A percentile compares a stretch with the other conserved stretches of the same genome.
phyloP scores from a whole-genome alignment of 92 coral and sea anemone genomes.

The Heliopora coerulea region DNA sequence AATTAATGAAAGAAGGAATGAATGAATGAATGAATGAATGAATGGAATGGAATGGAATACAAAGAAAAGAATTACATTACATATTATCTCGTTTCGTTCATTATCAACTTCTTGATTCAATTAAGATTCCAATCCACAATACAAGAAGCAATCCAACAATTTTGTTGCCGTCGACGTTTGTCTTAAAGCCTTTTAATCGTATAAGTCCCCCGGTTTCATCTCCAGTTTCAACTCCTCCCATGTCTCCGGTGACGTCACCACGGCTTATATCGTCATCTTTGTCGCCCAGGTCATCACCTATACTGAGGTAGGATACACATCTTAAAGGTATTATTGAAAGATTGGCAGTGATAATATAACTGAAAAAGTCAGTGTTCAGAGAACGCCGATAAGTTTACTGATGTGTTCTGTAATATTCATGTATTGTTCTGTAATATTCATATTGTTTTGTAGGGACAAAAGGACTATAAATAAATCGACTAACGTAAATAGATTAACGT shows the following conservation, averaged over 20 bases:
- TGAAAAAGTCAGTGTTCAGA: too few species aligned
- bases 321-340: too few species aligned
- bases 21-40: neutral
- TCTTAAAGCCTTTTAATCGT: constrained; percentile 67
- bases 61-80: neutral
- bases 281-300: constrained; percentile 37
- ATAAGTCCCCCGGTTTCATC: constrained; percentile 83
- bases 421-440: too few species aligned
- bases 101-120: neutral
- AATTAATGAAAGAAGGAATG: neutral
- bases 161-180: constrained; percentile 53
- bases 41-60: neutral
- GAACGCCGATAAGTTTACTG: too few species aligned
- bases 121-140: constrained; percentile 14
- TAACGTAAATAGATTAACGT: too few species aligned
- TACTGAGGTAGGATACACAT: neutral
- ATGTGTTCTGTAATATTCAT: too few species aligned
- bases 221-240: constrained; percentile 71
- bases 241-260: constrained; percentile 76
- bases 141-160: constrained; percentile 2
- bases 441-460: too few species aligned
- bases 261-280: constrained; percentile 19
- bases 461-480: too few species aligned
- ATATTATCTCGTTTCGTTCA: too few species aligned
- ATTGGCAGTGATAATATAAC: too few species aligned